Base-by-base conservation (phyloP, 1,140 invertebrate species). In the Pseudomyrmex flavicornis region DNA sequence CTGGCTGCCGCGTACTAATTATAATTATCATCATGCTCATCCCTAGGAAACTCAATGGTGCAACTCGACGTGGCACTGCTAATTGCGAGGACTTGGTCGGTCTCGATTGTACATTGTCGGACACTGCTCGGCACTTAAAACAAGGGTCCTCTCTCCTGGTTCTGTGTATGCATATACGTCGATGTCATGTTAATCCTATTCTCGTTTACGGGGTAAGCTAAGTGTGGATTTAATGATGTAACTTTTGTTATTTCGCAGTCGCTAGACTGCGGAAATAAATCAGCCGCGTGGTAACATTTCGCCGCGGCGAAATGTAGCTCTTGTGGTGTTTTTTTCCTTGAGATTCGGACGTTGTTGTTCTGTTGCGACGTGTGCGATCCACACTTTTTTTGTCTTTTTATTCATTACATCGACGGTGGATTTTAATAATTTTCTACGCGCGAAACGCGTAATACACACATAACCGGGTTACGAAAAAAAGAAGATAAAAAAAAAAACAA, bases 71-170 rank as follows among this genome's bases (percentile, higher is more conserved):
- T 86, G 56, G 58, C 68, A 72, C 74, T 79, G 69, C 73, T 86
- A 86, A 87, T 87, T 87, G 80, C 86, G 62, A 69, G 65, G 85
- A 73, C 61, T 83, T 84, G 59, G 85, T 83, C 86, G 59, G 85
- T 83, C 86, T 84, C 35, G 72, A 88, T 88, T 77, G 70, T 76
- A 84, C 54, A 12, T 62, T 44, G 74, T 74, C 59, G 82, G 63
- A 56, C 62, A 82, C 46, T 63, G 48, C 74, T 62, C 73, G 75
- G 65, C 22, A 70, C 86, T 62, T 84, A 76, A 87, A 87, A 86
- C 75, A 72, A 87, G 74, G 63, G 69, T 48, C 59, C 35, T 35
- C 26, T 82, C 76, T 52, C 52, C 8, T 10, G 76, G 20, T 26
- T 46, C 66, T 59, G 20, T 69, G 59, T 73, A 35, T 35, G 5